Conservation (phyloP, 2,797 vertebrate genomes). For the Tapera naevia region DNA sequence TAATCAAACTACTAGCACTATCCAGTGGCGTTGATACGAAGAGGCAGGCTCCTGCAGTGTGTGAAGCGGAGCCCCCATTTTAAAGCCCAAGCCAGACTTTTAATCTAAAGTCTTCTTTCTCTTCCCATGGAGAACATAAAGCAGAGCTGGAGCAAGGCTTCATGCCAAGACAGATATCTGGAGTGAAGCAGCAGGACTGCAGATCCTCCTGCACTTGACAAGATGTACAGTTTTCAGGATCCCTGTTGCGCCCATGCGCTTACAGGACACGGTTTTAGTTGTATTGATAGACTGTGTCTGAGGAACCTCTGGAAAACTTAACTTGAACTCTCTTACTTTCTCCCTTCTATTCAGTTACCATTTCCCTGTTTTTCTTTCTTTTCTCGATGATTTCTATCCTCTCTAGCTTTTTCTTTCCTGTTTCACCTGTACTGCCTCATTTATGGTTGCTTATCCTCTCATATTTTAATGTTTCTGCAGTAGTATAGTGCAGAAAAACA, state of each 20-base stretch:
- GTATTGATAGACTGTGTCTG: background rate
- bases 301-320: background rate
- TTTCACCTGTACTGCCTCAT: background rate
- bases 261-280: background rate
- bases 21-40: background rate
- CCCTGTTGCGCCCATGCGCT: background rate
- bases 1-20: background rate
- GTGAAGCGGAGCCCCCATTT: background rate
- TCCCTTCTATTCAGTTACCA: background rate
- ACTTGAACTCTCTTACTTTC: background rate
- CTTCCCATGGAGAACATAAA: background rate
- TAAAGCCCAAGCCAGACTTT: background rate
- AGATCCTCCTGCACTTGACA: background rate
- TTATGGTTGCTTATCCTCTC: background rate
- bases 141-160: background rate
- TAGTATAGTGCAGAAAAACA: background rate
- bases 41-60: fast-evolving
- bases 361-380: background rate
- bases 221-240: background rate
- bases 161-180: fast-evolving
- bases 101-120: background rate
- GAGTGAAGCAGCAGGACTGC: fast-evolving
- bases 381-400: background rate
- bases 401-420: background rate
- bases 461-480: background rate